These are phyloP conservation scores for Elanus axillaris DNA, from an alignment of 2,113 vertebrate genomes.

Conservation along the genomic window DNA sequence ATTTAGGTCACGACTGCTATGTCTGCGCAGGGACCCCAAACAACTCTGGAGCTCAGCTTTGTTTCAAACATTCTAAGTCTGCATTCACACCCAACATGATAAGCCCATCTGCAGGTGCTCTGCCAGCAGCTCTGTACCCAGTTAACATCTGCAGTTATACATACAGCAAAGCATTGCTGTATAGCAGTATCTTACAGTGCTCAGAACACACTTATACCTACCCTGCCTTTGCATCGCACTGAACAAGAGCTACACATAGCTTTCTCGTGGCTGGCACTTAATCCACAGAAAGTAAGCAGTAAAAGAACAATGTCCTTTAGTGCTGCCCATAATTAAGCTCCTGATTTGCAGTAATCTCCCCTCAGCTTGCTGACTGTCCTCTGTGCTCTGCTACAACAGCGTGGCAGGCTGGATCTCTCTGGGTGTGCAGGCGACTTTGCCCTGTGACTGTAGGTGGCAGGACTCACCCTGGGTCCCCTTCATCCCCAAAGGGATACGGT, in stretches of 20 bases:
- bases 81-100: not conserved
- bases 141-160: not conserved
- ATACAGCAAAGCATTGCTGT: not conserved
- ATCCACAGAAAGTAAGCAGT: not conserved
- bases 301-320: not conserved
- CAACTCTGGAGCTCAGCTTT: not conserved
- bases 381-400: not conserved
- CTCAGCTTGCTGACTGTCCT: not conserved
- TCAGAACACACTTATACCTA: not conserved
- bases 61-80: not conserved
- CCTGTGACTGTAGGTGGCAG: not conserved
- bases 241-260: not conserved
- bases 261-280: not conserved
- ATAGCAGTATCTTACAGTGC: not conserved
- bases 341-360: not conserved
- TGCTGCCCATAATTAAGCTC: not conserved
- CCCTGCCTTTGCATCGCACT: not conserved
- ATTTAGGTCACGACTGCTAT: not conserved
- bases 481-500: not conserved
- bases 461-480: not conserved
- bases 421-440: not conserved
- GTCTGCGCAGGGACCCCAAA: not conserved
- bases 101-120: not conserved
- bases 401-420: rapidly evolving
- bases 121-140: not conserved